phyloP scores from a whole-genome alignment of 53 echinoderm and acorn worm species.

The Crossaster papposus region DNA sequence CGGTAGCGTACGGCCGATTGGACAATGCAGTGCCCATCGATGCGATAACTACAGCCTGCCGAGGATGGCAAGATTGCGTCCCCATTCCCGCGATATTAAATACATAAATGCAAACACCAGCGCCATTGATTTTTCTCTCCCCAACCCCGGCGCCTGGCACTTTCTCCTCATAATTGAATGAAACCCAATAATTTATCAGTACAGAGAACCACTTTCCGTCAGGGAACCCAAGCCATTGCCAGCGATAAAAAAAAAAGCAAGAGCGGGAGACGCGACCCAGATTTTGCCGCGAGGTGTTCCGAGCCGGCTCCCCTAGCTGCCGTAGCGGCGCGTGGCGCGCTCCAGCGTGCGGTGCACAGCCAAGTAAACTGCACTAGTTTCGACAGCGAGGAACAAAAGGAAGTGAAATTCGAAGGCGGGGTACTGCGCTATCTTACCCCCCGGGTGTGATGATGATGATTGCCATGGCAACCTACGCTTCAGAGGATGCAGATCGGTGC shows the following conservation, averaged over 20 bases:
- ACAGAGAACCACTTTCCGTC: slow-evolving; percentile 31
- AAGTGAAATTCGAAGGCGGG: slow-evolving; percentile 29
- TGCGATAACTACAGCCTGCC: slow-evolving; percentile 24
- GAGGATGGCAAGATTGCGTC: slow-evolving; percentile 5
- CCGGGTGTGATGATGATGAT: slow-evolving; percentile 6
- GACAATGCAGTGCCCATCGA: slow-evolving; percentile 5
- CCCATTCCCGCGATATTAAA: slow-evolving; percentile 45
- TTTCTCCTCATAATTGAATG: slow-evolving; percentile 58
- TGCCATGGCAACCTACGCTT: slow-evolving; percentile 57
- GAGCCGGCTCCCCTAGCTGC: neutral
- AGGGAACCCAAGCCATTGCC: neutral
- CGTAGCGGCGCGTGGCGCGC: neutral
- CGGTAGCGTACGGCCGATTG: slow-evolving; percentile 33
- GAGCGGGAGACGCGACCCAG: slow-evolving; percentile 37
- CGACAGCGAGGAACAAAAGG: slow-evolving; percentile 9
- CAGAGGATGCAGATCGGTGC: slow-evolving; percentile 50
- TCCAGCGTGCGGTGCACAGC: too few relatives aligned
- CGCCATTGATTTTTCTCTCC: slow-evolving; percentile 51
- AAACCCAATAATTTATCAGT: slow-evolving; percentile 61
- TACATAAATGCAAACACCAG: slow-evolving; percentile 60
- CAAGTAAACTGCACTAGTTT: too few relatives aligned
- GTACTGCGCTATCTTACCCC: neutral
- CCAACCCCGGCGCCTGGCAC: slow-evolving; percentile 42
- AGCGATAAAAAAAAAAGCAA: neutral
- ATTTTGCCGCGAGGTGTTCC: slow-evolving; percentile 41